Conservation (phyloP, 1,140 invertebrate genomes). For the Argopecten irradians region DNA sequence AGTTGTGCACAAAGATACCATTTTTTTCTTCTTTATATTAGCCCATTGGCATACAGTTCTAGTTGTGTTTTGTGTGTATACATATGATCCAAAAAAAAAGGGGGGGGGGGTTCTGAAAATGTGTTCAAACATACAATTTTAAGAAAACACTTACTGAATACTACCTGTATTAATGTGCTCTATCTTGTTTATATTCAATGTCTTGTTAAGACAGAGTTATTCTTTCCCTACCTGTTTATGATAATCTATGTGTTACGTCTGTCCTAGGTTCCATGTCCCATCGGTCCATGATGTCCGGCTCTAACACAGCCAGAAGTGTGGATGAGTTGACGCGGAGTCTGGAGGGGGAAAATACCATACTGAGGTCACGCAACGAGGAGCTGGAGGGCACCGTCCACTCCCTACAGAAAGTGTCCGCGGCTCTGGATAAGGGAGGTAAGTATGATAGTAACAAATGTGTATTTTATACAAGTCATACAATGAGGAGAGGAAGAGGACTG, state of each 20-base stretch:
- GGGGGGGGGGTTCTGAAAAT: too few species aligned
- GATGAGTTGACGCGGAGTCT: slow-evolving; percentile 51
- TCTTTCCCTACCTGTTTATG: not conserved
- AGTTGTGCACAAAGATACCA: too few species aligned
- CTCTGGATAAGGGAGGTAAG: slow-evolving; percentile 65
- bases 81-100: too few species aligned
- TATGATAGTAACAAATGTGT: slow-evolving; percentile 13
- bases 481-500: too few species aligned
- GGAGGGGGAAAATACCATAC: slow-evolving; percentile 60
- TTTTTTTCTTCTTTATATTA: too few species aligned
- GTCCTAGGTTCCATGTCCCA: not conserved
- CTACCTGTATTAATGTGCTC: too few species aligned
- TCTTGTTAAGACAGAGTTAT: not conserved
- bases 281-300: not conserved
- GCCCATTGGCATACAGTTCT: too few species aligned
- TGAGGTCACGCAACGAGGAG: slow-evolving; percentile 56
- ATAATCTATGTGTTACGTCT: not conserved
- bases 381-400: slow-evolving; percentile 59
- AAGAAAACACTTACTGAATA: too few species aligned
- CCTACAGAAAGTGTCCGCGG: slow-evolving; percentile 56
- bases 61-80: too few species aligned
- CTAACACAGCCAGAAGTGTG: slow-evolving; percentile 48
- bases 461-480: too few species aligned
- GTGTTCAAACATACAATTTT: too few species aligned
- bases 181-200: too few species aligned